phyloP scores from a whole-genome alignment of 2,888 invertebrate species.

The Sinelater perroti region DNA sequence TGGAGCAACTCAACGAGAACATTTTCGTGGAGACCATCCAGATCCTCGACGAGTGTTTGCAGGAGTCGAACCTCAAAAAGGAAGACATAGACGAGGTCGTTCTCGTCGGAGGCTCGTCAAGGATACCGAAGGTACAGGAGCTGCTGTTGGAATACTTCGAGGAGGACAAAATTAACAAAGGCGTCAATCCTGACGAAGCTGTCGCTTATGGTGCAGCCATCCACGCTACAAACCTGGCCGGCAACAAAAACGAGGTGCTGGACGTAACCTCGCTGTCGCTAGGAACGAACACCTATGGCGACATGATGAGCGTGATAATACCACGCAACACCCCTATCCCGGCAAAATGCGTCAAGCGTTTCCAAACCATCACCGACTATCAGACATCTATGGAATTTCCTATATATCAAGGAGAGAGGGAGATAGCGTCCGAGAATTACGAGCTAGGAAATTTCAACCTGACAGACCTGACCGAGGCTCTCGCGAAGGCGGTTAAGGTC shows the following conservation, averaged over 20 bases:
- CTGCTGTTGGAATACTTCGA: slow-evolving; percentile 42
- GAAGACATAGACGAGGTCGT: slow-evolving; percentile 45
- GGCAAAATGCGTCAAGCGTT: neutral
- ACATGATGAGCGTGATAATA: slow-evolving; percentile 43
- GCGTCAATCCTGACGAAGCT: slow-evolving; percentile 48
- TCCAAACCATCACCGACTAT: slow-evolving; percentile 22
- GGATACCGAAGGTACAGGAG: slow-evolving; percentile 47
- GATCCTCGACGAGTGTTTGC: slow-evolving; percentile 41
- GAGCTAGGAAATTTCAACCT: slow-evolving; percentile 32
- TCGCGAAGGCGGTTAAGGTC: slow-evolving; percentile 22
- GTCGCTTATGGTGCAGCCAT: slow-evolving; percentile 49
- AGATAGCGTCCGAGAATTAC: slow-evolving; percentile 27
- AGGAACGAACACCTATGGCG: slow-evolving; percentile 39
- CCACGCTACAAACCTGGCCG: slow-evolving; percentile 43
- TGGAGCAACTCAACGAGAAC: slow-evolving; percentile 41
- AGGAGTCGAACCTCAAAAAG: slow-evolving; percentile 35
- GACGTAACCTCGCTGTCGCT: slow-evolving; percentile 47
- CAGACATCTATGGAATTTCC: slow-evolving; percentile 28
- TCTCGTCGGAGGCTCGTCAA: slow-evolving; percentile 48
- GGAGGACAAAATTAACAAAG: slow-evolving; percentile 37
- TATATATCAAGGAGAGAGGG: slow-evolving; percentile 35
- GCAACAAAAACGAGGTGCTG: slow-evolving; percentile 36
- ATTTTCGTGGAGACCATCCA: slow-evolving; percentile 41
- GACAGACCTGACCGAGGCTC: slow-evolving; percentile 18
- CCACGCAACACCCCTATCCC: slow-evolving; percentile 19